Percentiles rank a stretch among this genome's conserved stretches.
Conservation (phyloP, 23 tunicate genomes). For the Aplidium turbinatum region DNA sequence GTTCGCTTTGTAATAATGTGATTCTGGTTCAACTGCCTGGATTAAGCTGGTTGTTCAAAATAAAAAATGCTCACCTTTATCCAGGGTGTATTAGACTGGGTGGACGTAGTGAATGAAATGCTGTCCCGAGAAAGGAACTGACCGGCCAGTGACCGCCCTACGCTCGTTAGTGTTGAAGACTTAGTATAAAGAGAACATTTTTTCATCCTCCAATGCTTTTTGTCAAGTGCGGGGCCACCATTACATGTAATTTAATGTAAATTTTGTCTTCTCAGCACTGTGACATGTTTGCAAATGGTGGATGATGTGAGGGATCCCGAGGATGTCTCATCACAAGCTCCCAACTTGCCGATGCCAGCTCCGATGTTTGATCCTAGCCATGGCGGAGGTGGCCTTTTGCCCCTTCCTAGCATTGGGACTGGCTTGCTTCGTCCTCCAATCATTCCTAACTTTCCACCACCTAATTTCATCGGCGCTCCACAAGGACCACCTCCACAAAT, state of each 20-base stretch:
- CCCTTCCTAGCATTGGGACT: conserved; percentile 26
- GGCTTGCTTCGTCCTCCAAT: conserved; percentile 19
- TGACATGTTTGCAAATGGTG: conserved; percentile 32
- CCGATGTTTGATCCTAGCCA: conserved; percentile 5
- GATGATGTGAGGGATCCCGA: conserved; percentile 37
- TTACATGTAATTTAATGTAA: background rate
- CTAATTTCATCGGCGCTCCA: conserved; percentile 29
- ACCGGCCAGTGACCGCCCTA: too few species aligned
- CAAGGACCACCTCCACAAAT: conserved; percentile 18
- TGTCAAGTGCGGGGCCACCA: background rate
- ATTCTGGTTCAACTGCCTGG: too few species aligned
- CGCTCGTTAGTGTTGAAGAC: too few species aligned
- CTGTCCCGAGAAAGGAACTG: too few species aligned
- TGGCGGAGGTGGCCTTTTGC: conserved; percentile 37
- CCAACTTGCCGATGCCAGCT: conserved; percentile 1
- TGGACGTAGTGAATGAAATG: too few species aligned
- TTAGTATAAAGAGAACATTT: too few species aligned
- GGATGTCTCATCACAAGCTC: background rate
- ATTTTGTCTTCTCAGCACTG: conserved; percentile 34
- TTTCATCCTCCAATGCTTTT: too few species aligned
- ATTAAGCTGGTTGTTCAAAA: too few species aligned
- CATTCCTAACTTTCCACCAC: conserved; percentile 37
- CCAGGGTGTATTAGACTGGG: too few species aligned
- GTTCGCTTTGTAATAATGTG: too few species aligned
- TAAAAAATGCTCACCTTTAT: too few species aligned